phyloP scores from a whole-genome alignment of 2,113 vertebrate genomes.

The Anseranas semipalmata region DNA sequence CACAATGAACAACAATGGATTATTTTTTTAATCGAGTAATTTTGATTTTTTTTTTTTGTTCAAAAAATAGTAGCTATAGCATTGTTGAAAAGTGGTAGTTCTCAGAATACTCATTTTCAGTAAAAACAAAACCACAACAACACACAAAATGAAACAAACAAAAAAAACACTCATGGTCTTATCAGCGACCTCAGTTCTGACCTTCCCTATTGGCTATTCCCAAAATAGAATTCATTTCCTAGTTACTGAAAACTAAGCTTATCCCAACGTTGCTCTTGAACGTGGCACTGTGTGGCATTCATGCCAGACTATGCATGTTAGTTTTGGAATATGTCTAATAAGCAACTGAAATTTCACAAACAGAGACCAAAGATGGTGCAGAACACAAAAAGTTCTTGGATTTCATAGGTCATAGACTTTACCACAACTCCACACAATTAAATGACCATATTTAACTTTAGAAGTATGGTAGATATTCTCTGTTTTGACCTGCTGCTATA shows the following conservation, averaged over 20 bases:
- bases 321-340: neutral
- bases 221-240: neutral
- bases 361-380: neutral
- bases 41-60: neutral
- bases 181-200: neutral
- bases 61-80: slow-evolving; percentile 18
- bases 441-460: slow-evolving; percentile 17
- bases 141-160: neutral
- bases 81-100: neutral
- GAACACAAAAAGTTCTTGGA: neutral
- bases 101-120: neutral
- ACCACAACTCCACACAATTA: neutral
- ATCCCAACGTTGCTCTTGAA: neutral
- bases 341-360: neutral
- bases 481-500: slow-evolving; percentile 36
- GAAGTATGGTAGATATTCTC: neutral
- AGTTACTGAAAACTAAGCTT: neutral
- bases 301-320: neutral
- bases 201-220: neutral
- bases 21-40: slow-evolving; percentile 61
- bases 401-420: neutral
- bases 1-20: slow-evolving; percentile 47
- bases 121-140: too few species aligned
- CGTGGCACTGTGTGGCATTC: neutral
- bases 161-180: neutral